Percentiles rank a stretch among this genome's conserved stretches.
Conservation (phyloP, 2,113 vertebrate genomes). For the Poeciliopsis retropinna region DNA sequence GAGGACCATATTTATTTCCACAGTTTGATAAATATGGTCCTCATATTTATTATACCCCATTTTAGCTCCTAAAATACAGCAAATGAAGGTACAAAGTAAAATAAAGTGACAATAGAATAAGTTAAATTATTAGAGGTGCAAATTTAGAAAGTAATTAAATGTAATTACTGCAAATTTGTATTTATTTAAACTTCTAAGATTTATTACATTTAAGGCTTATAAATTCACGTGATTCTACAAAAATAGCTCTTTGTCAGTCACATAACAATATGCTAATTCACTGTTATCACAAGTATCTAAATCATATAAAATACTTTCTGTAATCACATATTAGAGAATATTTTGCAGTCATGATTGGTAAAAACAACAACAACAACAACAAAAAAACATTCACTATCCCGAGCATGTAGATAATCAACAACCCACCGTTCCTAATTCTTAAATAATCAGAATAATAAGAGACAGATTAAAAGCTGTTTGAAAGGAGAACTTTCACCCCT, state of each 20-base stretch:
- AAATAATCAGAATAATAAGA: neutral
- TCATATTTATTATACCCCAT: too few species aligned
- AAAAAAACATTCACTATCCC: neutral
- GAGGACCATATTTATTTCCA: too few species aligned
- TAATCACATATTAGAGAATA: constrained; percentile 5
- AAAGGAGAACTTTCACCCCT: constrained; percentile 38
- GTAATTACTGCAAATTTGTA: neutral
- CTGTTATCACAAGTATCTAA: constrained; percentile 27
- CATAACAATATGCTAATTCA: constrained; percentile 16
- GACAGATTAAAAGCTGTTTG: constrained; percentile 34
- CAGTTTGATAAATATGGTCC: too few species aligned
- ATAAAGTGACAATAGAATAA: neutral
- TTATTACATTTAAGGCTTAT: neutral
- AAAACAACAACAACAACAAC: neutral
- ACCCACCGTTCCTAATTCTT: neutral
- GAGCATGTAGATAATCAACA: neutral
- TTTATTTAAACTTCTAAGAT: neutral
- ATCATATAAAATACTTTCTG: constrained; percentile 20
- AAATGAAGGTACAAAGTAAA: too few species aligned
- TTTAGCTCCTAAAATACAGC: too few species aligned
- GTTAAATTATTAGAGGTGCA: neutral
- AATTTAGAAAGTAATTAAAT: neutral
- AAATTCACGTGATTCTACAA: neutral
- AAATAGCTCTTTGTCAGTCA: neutral
- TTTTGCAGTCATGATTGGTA: constrained; percentile 8